Evolutionary conservation across 2,888 invertebrate species (phyloP), one percentile per base, ranked within the genome.

Genomic region (Metellina segmentata): DNA sequence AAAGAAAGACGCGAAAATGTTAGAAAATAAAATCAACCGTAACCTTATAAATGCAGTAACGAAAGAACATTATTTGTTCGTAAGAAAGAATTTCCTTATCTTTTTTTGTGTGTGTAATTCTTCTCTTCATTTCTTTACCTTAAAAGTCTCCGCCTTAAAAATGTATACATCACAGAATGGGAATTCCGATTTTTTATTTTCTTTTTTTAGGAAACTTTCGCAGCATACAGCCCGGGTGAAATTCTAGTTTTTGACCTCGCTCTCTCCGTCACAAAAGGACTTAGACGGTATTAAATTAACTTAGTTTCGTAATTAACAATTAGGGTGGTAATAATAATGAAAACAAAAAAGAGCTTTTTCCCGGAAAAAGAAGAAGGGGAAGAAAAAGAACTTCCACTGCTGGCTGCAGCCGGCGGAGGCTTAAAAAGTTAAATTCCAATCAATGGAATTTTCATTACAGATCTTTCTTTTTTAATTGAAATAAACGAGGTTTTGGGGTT

Each of bases 251-350:
- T 81, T 69, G 85, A 85, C 90, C 89, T 48, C 72, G 83, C 52
- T 77, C 71, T 51, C 49, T 53, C 16, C 77, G 70, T 77, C 82
- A 82, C 71, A 78, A 90, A 90, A 81, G 51, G 79, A 70, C 81
- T 85, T 72, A 70, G 78, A 49, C 20, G 90, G 90, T 81, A 90
- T 90, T 90, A 90, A 90, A 90, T 90, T 90, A 86, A 90, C 90
- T 90, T 90, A 81, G 90, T 72, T 87, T 77, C 90, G 85, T 90
- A 90, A 90, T 90, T 90, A 90, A 90, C 90, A 90, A 90, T 90
- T 90, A 86, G 85, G 87, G 48, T 49, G 75, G 82, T 77, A 75
- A 81, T 82, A 77, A 82, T 88, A 88, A 78, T 78, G 51, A 79
- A 19, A 51, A 48, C 9, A 20, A 77, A 19, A 48, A 79, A 51